phyloP scores from a whole-genome alignment of 2,888 invertebrate species.

The Lingula anatina region DNA sequence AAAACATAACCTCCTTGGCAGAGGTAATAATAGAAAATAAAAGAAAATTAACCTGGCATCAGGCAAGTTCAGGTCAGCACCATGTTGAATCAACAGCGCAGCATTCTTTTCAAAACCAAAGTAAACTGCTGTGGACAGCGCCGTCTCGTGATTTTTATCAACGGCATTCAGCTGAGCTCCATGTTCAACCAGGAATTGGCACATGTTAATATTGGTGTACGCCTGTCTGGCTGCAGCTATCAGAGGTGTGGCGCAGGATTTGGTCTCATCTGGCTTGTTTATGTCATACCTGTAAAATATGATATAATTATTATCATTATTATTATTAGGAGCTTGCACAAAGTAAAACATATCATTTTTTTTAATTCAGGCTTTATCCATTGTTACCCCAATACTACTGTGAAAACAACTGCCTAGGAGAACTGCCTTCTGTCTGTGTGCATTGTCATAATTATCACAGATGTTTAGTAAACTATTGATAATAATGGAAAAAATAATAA shows the following conservation, averaged over 20 bases:
- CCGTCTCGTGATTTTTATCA: constrained; percentile 25
- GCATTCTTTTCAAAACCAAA: constrained; percentile 26
- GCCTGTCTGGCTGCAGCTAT: constrained; percentile 17
- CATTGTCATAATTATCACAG: too few relatives aligned
- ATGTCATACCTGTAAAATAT: neutral
- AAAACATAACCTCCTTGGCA: too few relatives aligned
- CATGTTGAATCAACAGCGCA: constrained; percentile 18
- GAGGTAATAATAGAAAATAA: too few relatives aligned
- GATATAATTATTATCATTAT: too few relatives aligned
- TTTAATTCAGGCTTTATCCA: too few relatives aligned
- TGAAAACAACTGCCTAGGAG: too few relatives aligned
- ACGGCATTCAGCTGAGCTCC: constrained; percentile 20
- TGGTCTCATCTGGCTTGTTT: neutral
- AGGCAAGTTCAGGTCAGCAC: constrained; percentile 20
- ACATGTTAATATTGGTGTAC: constrained; percentile 12
- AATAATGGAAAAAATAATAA: too few relatives aligned
- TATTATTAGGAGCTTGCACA: too few relatives aligned
- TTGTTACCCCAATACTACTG: too few relatives aligned
- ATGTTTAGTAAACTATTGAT: too few relatives aligned
- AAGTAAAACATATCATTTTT: too few relatives aligned
- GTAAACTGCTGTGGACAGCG: constrained; percentile 23
- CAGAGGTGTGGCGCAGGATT: constrained; percentile 24
- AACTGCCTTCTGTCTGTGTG: too few relatives aligned
- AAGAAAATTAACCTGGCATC: constrained; percentile 18
- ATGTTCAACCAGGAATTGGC: constrained; percentile 13